Evolutionary conservation across 2,797 vertebrate species (phyloP).

Genomic region (Platyrinchus mystaceus): DNA sequence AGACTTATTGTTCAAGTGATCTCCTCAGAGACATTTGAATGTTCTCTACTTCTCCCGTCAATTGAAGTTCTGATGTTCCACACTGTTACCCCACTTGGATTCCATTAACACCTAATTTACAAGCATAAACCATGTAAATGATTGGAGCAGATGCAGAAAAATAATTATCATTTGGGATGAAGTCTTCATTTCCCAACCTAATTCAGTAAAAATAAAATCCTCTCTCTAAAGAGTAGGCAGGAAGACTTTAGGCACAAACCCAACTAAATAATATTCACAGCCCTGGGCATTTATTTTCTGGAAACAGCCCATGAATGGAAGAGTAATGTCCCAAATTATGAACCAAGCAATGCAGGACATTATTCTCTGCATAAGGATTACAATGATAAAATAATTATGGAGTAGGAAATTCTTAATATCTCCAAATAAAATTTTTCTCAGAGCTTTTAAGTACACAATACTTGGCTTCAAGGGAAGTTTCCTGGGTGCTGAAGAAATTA

Average conservation of each 20-base stretch:
- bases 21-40: conserved; percentile 44
- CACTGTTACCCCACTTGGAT: conserved; percentile 68
- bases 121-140: conserved; percentile 66
- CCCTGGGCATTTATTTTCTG: not conserved
- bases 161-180: conserved; percentile 69
- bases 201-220: conserved; percentile 51
- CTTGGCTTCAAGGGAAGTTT: not conserved
- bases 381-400: not conserved
- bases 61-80: conserved; percentile 64
- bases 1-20: not conserved
- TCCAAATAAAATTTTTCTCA: not conserved
- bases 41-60: conserved; percentile 48
- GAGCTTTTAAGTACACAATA: not conserved
- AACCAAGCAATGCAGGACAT: not conserved
- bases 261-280: not conserved
- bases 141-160: conserved; percentile 68
- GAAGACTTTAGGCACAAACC: not conserved
- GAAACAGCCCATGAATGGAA: not conserved
- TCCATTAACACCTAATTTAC: conserved; percentile 74
- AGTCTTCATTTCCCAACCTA: conserved; percentile 62
- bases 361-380: not conserved
- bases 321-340: not conserved
- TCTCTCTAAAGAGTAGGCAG: conserved; percentile 20
- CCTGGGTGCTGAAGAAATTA: not conserved
- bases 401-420: not conserved